Conservation (phyloP, 2,113 vertebrate genomes). For the Triplophysa siluroides region DNA sequence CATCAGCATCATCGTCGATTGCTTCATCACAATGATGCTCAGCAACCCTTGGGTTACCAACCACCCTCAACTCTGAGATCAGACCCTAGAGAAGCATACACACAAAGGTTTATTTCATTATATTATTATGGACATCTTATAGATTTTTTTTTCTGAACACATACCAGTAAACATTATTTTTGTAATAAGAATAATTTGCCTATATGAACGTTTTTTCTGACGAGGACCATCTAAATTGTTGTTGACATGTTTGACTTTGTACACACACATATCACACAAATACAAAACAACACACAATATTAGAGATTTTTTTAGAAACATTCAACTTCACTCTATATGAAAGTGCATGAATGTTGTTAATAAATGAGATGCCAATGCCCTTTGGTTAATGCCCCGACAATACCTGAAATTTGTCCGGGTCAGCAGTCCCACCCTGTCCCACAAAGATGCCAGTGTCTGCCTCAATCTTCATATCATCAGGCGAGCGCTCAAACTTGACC, state of each 20-base stretch:
- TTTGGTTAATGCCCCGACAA: not conserved
- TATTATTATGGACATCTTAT: not conserved
- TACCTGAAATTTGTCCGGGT: slow-evolving; percentile 87
- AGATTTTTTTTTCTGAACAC: too few relatives aligned
- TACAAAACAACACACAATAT: too few relatives aligned
- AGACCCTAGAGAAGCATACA: slow-evolving; percentile 74
- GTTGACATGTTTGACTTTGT: too few relatives aligned
- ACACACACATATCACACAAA: too few relatives aligned
- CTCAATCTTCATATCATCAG: slow-evolving; percentile 82
- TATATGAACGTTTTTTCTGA: too few relatives aligned
- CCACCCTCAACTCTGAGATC: slow-evolving; percentile 80
- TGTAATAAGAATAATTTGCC: too few relatives aligned
- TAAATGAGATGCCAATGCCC: too few relatives aligned
- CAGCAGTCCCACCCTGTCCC: slow-evolving; percentile 84
- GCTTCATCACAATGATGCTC: slow-evolving; percentile 82
- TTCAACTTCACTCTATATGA: too few relatives aligned
- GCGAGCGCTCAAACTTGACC: slow-evolving; percentile 77
- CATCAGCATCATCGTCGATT: slow-evolving; percentile 81
- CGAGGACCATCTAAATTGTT: too few relatives aligned
- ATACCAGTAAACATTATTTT: too few relatives aligned
- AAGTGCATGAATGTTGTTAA: not conserved
- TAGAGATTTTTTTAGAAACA: too few relatives aligned
- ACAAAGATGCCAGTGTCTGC: slow-evolving; percentile 81
- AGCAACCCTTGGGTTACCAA: slow-evolving; percentile 75
- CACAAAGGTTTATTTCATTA: not conserved